Evolutionary conservation across 2,797 vertebrate genomes (phyloP), one percentile per base, ranked within the genome.

Genomic region (Cossypha caffra): DNA sequence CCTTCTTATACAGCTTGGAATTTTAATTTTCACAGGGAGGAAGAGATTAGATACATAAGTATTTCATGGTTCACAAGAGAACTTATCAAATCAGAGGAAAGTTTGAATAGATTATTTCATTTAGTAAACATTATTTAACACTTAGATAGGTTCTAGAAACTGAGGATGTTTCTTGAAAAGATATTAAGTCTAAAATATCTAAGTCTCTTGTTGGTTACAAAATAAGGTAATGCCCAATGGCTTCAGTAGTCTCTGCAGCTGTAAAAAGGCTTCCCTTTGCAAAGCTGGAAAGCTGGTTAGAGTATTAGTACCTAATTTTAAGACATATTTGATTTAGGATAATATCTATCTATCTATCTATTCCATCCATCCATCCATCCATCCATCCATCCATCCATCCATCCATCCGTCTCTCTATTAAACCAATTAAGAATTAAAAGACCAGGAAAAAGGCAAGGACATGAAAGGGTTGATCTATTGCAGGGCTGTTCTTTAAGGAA

Each of bases 331-430:
- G 3, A 45, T 75, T 87, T 64, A 33, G 25, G 47, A 62, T 51
- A 42, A 18, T 40, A 6, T 74, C 28, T 38, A 3, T 57, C 25
- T 35, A 8, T 23, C 19, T 17, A 13, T 57, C 11, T 19, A 9
- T 72, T 58, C 43, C 8, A 16, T 40, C 48, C 0, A 33, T 55
- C 68, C 1, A 45, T 48, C 33, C 0, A 31, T 59, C 33, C 1
- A 26, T 55, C 68, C 3, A 48, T 38, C 54, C 2, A 33, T 26
- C 38, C 2, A 50, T 45, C 40, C 2, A 55, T 64, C n/a, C 4
- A 24, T 78, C 42, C 2, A 37, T 58, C 29, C 6, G 13, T 59
- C n/a, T 14, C 8, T 29, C 13, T 24, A 24, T 54, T 24, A 24
- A 83, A 58, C 20, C 8, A 52, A 48, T 38, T 18, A 76, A 19